These are phyloP conservation scores for Papilio glaucus DNA, from an alignment of 1,140 invertebrate species.

Conservation along the genomic window DNA sequence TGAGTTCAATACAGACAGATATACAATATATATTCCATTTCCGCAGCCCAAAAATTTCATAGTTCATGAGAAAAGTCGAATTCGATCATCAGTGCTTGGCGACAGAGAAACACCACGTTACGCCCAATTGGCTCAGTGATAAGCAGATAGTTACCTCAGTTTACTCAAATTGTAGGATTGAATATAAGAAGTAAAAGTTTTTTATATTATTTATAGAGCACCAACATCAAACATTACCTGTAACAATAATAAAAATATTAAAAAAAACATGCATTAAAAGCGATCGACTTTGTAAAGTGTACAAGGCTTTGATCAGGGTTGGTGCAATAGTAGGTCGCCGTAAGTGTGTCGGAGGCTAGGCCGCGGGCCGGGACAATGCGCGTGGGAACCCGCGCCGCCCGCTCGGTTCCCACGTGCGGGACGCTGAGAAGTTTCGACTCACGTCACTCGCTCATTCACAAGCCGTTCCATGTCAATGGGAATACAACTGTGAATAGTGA, in stretches of 20 bases:
- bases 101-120: too few species aligned
- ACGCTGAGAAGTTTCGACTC: slow-evolving; percentile 24
- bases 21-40: too few species aligned
- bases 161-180: too few species aligned
- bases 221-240: background rate
- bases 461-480: slow-evolving; percentile 35
- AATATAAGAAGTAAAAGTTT: background rate
- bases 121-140: too few species aligned
- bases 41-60: too few species aligned
- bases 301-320: slow-evolving; percentile 19
- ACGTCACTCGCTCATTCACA: slow-evolving; percentile 29
- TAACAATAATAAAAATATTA: background rate
- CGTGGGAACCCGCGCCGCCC: slow-evolving; percentile 48
- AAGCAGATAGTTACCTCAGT: too few species aligned
- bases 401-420: slow-evolving; percentile 50
- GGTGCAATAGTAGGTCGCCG: slow-evolving; percentile 13
- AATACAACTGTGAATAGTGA: slow-evolving; percentile 28
- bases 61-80: too few species aligned
- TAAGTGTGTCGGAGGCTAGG: slow-evolving; percentile 45
- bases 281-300: background rate
- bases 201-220: background rate
- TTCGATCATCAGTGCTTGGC: too few species aligned
- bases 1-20: too few species aligned
- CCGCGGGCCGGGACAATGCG: slow-evolving; percentile 49
- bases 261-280: background rate